Evolutionary conservation across 23 tunicate species (phyloP), one percentile per base, ranked within the genome.

Genomic region (Pegea sp.): DNA sequence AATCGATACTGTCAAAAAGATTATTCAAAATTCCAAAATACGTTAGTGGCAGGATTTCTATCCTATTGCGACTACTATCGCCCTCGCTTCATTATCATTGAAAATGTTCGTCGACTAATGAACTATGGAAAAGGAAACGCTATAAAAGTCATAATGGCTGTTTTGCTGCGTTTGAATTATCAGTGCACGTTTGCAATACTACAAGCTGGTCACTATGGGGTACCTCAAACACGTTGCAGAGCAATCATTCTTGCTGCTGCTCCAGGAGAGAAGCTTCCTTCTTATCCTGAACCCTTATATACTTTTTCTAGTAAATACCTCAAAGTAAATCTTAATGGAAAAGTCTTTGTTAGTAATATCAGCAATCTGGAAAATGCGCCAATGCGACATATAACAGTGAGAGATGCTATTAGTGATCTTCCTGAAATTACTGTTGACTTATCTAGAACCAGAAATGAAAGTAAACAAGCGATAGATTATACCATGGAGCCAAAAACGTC

Each of bases 191-290:
- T 80, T 28, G 93, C 79, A 3, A 64, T 80, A 3, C 48, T 80
- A 42, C 93, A 80, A 49, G 93, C 93, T 8, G 93, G 93, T 22
- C 79, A 80, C 48, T 80, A 80, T 30, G 93, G 93, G 1, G 93
- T 80, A 18, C 72, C 93, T 1, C 93, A 80, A 42, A 80, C 93
- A 29, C 54, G 93, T 18, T 74, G 93, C 1, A 30, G 93, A 16
- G 93, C 93, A 3, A 80, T 80, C 42, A 71, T 80, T 4, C 50
- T 80, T 0, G 93, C 93, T n/a, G n/a, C n/a, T n/a, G n/a, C n/a
- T n/a, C n/a, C n/a, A n/a, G n/a, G n/a, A n/a, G n/a, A n/a, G n/a
- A n/a, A n/a, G n/a, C n/a, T n/a, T n/a, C n/a, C n/a, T n/a, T n/a
- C n/a, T n/a, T n/a, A n/a, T n/a, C n/a, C n/a, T n/a, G n/a, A n/a